Evolutionary conservation across 2,113 vertebrate species (phyloP).

Genomic region (Phaetusa simplex): DNA sequence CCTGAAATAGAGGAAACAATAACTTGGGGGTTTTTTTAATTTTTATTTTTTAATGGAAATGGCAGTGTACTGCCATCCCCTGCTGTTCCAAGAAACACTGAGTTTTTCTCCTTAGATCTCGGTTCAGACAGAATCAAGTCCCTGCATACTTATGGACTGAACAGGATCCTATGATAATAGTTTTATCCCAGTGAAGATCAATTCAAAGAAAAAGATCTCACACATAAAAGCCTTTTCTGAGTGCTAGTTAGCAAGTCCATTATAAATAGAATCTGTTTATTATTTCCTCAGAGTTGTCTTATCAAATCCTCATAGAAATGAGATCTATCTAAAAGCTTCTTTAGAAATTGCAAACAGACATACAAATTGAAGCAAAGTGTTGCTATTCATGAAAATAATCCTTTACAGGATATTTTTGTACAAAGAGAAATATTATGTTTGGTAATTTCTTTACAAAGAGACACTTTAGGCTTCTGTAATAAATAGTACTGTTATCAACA

Average conservation of each 20-base stretch:
- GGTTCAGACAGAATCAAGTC: background rate
- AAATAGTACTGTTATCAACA: constrained; percentile 57
- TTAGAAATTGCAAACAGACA: constrained; percentile 43
- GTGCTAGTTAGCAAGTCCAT: constrained; percentile 1
- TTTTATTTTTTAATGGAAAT: background rate
- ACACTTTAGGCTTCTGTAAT: constrained; percentile 49
- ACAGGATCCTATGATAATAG: background rate
- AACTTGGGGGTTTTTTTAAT: background rate
- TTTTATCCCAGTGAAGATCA: background rate
- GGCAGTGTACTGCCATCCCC: background rate
- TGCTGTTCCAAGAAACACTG: background rate
- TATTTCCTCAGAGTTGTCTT: constrained; percentile 47
- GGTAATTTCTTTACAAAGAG: constrained; percentile 67
- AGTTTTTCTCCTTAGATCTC: background rate
- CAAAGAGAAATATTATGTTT: constrained; percentile 38
- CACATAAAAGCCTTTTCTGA: background rate
- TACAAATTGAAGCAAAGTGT: constrained; percentile 51
- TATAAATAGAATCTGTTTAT: constrained; percentile 38
- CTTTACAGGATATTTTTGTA: constrained; percentile 46
- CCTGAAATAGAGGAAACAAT: background rate
- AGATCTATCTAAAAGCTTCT: constrained; percentile 51
- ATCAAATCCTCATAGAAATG: constrained; percentile 52
- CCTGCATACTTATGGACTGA: background rate
- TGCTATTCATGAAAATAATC: constrained; percentile 61
- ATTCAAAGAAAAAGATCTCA: background rate